phyloP scores from a whole-genome alignment of 2,797 vertebrate species.

The Ceryle rudis region DNA sequence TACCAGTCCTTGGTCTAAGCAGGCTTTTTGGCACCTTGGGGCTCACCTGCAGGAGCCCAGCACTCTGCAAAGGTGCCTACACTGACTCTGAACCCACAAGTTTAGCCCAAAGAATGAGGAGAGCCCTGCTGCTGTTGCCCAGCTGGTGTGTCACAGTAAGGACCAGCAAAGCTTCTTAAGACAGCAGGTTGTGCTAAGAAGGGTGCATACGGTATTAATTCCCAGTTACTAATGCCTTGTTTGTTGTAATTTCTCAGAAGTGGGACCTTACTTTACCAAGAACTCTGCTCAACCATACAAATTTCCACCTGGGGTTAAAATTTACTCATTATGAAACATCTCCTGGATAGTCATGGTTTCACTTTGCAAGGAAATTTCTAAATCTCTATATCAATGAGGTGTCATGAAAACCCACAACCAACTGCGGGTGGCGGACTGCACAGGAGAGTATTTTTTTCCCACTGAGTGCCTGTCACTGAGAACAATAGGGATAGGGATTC shows the following conservation, averaged over 20 bases:
- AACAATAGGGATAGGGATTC: not conserved
- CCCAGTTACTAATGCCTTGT: not conserved
- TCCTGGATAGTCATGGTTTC: not conserved
- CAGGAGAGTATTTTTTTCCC: not conserved
- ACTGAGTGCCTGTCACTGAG: not conserved
- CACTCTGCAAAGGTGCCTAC: not conserved
- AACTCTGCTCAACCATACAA: not conserved
- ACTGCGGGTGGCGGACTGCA: not conserved
- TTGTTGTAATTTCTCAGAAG: not conserved
- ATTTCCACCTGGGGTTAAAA: not conserved
- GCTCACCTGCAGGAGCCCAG: not conserved
- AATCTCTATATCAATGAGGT: not conserved
- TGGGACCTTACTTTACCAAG: not conserved
- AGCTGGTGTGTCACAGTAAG: not conserved
- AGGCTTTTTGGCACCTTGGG: not conserved
- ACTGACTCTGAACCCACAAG: not conserved
- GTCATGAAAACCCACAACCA: not conserved
- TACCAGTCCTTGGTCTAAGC: not conserved
- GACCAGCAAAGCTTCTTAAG: not conserved
- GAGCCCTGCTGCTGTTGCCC: not conserved
- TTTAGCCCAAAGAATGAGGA: not conserved
- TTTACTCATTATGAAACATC: not conserved
- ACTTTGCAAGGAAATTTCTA: not conserved
- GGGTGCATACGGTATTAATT: not conserved
- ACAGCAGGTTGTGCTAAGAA: not conserved